Conservation (phyloP, 1,140 invertebrate genomes). For the Drosophila pruinosa region DNA sequence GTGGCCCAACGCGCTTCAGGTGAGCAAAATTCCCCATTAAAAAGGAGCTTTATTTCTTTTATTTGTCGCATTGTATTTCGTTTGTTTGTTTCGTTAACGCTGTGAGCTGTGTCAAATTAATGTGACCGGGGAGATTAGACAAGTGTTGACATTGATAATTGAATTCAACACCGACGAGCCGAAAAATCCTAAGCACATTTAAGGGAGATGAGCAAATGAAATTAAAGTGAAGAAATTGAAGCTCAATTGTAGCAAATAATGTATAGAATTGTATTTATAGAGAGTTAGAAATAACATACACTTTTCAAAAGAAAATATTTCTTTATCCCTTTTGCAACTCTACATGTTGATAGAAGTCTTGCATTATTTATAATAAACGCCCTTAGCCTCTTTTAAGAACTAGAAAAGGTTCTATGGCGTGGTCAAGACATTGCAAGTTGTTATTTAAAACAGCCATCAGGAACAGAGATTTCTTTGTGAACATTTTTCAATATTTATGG, state of each 20-base stretch:
- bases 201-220: neutral
- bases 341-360: neutral
- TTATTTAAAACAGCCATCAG: neutral
- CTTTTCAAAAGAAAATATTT: too few species aligned
- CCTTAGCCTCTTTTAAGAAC: neutral
- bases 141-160: constrained; percentile 12
- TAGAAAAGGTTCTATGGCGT: neutral
- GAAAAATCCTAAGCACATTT: neutral
- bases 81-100: constrained; percentile 5
- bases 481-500: neutral
- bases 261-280: too few species aligned
- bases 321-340: neutral
- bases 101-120: neutral
- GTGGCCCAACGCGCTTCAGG: constrained; percentile 82
- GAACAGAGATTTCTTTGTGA: neutral
- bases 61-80: neutral
- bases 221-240: too few species aligned
- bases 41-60: neutral
- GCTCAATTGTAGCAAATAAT: too few species aligned
- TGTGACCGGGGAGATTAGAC: constrained; percentile 3
- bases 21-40: constrained; percentile 13
- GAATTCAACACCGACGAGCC: neutral
- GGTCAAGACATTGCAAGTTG: too few species aligned
- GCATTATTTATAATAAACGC: neutral
- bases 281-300: too few species aligned